A percentile compares a stretch with the other conserved stretches of the same genome.
phyloP scores from a whole-genome alignment of 2,888 invertebrate genomes.

The Mimas tiliae region DNA sequence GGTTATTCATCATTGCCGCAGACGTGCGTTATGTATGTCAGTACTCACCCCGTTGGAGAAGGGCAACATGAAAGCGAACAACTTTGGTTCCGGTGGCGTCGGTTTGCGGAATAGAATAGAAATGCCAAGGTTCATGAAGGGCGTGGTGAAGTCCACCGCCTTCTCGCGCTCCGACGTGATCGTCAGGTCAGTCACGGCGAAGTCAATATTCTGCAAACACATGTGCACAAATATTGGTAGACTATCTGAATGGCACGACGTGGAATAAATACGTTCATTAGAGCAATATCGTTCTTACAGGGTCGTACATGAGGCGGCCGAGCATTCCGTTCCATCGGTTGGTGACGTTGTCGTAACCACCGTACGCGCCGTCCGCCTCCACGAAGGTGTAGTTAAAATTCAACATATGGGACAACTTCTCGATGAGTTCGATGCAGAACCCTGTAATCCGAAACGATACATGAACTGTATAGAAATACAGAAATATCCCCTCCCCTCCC shows the following conservation, averaged over 20 bases:
- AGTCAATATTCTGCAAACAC: constrained; percentile 88
- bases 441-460: constrained; percentile 87
- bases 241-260: background rate
- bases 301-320: constrained; percentile 86
- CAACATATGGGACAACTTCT: constrained; percentile 88
- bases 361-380: constrained; percentile 88
- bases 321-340: constrained; percentile 90
- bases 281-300: constrained; percentile 55
- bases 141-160: constrained; percentile 97
- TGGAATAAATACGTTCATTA: background rate
- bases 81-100: constrained; percentile 90
- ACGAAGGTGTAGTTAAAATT: constrained; percentile 93
- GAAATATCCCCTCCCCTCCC: background rate
- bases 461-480: background rate
- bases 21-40: background rate
- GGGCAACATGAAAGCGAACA: constrained; percentile 96
- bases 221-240: background rate
- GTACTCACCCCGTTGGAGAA: constrained; percentile 87
- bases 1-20: too few species aligned
- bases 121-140: constrained; percentile 97
- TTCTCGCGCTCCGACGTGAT: constrained; percentile 94
- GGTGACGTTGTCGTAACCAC: constrained; percentile 83
- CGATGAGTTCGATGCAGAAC: constrained; percentile 94
- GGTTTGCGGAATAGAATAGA: constrained; percentile 95
- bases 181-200: constrained; percentile 96